Evolutionary conservation across 2,888 invertebrate genomes (phyloP), one percentile per base, ranked within the genome.

Genomic region (Leucania comma): DNA sequence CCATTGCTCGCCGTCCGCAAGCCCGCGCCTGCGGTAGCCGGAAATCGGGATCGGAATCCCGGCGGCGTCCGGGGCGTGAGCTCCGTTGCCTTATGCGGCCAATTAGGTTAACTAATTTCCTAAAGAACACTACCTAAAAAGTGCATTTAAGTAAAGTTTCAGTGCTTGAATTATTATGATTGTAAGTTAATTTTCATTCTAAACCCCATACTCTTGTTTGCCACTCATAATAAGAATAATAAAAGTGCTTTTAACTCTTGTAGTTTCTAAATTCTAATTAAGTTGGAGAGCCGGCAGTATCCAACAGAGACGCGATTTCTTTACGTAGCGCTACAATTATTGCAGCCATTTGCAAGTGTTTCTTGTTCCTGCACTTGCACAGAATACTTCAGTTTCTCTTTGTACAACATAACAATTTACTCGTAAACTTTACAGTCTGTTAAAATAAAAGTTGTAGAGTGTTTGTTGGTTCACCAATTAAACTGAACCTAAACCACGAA

Each of bases 261-360:
- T 20, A 54, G 58, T 63, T 68, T 66, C 50, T 72, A 72, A 68
- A 57, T 79, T 63, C 59, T 76, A 76, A 76, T 76, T 79, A 72
- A 67, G 62, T 80, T 58, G 10, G 14, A 54, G 35, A 68, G 62
- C 51, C 38, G 10, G 29, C 56, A 50, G 42, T 58, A 29, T 22
- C 64, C 58, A 64, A 67, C 50, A 85, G 75, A 70, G 65, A 78
- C 74, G 78, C 68, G 71, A 78, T 82, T 84, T 79, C 72, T 84
- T 81, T 70, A 65, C 76, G 68, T 35, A 63, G 68, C 70, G 68
- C 72, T 69, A 65, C 80, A 78, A 76, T 84, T 86, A 85, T 80
- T 80, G 82, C 79, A 84, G 83, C 82, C 80, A 85, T 87, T 88
- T 87, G 85, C 84, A 83, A 80, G 78, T 84, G 85, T 81, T 86